Evolutionary conservation across 2,797 vertebrate genomes (phyloP).

Genomic region (Mallotus villosus): DNA sequence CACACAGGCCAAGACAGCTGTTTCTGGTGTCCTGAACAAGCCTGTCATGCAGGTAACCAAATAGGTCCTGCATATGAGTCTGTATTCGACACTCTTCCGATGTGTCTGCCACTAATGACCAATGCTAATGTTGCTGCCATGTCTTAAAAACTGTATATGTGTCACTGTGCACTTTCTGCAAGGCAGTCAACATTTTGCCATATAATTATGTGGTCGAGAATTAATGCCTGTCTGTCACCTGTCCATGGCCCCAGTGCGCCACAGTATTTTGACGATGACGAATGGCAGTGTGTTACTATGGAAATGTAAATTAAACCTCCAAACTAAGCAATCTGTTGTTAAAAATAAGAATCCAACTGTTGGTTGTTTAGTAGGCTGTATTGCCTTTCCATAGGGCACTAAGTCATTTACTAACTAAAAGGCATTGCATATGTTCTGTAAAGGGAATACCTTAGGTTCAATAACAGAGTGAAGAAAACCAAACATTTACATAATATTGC

Average conservation of each 20-base stretch:
- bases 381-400: background rate
- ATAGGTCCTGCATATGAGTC: slow-evolving; percentile 96
- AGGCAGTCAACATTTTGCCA: slow-evolving; percentile 93
- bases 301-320: slow-evolving; percentile 79
- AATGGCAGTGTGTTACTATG: slow-evolving; percentile 85
- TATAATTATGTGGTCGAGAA: slow-evolving; percentile 96
- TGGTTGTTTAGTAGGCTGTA: background rate
- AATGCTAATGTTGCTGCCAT: slow-evolving; percentile 99
- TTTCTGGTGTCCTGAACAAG: slow-evolving; percentile 99
- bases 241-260: slow-evolving; percentile 75
- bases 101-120: slow-evolving; percentile 99
- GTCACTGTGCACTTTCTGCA: slow-evolving; percentile 87
- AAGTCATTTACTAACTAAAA: no score
- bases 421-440: no score
- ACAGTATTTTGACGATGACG: slow-evolving; percentile 83
- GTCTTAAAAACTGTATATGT: slow-evolving; percentile 86
- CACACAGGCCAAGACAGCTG: slow-evolving; percentile 99
- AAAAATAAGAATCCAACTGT: slow-evolving; percentile 69
- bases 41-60: slow-evolving; percentile 99
- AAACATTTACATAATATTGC: no score
- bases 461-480: no score
- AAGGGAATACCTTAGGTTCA: no score
- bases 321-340: slow-evolving; percentile 73
- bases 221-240: slow-evolving; percentile 92
- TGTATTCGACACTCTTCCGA: slow-evolving; percentile 89